phyloP scores from a whole-genome alignment of 2,113 vertebrate genomes.

The Onychostruthus taczanowskii region DNA sequence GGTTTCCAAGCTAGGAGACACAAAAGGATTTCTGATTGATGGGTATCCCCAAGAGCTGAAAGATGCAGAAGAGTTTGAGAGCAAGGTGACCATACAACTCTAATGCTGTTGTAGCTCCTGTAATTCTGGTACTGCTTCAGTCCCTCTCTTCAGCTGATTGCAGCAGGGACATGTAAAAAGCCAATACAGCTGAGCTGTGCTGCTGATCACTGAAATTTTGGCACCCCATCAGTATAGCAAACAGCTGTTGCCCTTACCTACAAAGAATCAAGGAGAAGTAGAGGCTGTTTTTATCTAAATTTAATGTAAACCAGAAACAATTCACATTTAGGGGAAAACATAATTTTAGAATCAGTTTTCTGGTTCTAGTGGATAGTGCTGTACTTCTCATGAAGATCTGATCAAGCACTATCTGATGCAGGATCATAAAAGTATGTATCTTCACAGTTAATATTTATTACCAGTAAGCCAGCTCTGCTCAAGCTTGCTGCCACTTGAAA shows the following conservation, averaged over 20 bases:
- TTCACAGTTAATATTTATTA: neutral
- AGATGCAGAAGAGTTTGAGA: constrained; percentile 85
- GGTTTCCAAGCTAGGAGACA: constrained; percentile 61
- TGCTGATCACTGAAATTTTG: neutral
- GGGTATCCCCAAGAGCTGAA: constrained; percentile 85
- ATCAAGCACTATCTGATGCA: neutral
- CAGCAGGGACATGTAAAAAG: neutral
- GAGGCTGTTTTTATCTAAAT: neutral
- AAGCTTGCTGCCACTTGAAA: neutral
- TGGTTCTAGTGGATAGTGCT: neutral
- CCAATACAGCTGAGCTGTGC: neutral
- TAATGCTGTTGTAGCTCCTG: neutral
- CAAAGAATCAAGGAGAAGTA: neutral
- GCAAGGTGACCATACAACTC: constrained; percentile 74
- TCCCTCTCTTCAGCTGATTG: neutral
- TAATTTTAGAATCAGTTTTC: neutral
- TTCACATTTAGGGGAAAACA: neutral
- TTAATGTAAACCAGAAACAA: neutral
- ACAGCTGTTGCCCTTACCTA: neutral
- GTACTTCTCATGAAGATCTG: neutral
- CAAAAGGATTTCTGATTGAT: constrained; percentile 85
- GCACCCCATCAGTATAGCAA: neutral
- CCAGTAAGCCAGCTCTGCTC: neutral
- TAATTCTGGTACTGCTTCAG: neutral
- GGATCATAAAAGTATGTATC: neutral